Base-by-base conservation (phyloP, 2,113 vertebrate genomes). In the Lophochroa leadbeateri region DNA sequence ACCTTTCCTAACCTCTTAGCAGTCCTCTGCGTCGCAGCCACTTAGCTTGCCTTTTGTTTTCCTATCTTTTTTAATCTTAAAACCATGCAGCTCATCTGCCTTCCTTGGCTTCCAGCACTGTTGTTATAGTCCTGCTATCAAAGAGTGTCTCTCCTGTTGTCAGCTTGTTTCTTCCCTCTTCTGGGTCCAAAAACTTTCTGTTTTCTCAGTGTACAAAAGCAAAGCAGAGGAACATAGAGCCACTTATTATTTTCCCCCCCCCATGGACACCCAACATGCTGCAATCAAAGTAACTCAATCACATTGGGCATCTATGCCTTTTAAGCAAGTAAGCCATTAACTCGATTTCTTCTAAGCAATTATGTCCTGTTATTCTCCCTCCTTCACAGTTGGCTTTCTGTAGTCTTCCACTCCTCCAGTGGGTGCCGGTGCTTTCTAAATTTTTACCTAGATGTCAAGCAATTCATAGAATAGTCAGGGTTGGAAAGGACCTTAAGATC, bases 231-330 rank as follows among this genome's bases (percentile, higher is more conserved):
- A 79, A 19, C 33, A 61, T 4, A 35, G 29, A 82, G 4, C 5
- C 23, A 44, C 17, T 71, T 58, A 8, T 0, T 16, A 23, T 57
- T 13, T 1, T 12, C 2, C 11, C 2, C 24, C 31, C 18, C 18
- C 53, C 31, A 13, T 13, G 55, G 33, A 57, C 19, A 21, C 33
- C 55, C 55, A 57, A 23, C 55, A 21, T 57, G 23, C 16, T 80
- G 11, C 8, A 43, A 25, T 79, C 44, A 67, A n/a, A 92, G 65
- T 77, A 80, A 57, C 9, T 68, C 28, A 53, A 0, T 68, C 6
- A 44, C 31, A 24, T 77, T 46, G 49, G 78, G 41, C 33, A 35
- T 52, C 17, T 17, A 44, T 24, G 17, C 17, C 24, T 17, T 58
- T 77, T 91, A 77, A 86, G 37, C 9, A 82, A 91, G 64, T 68